Conservation (phyloP, 1,140 invertebrate species). For the Caenorhabditis tropicalis region DNA sequence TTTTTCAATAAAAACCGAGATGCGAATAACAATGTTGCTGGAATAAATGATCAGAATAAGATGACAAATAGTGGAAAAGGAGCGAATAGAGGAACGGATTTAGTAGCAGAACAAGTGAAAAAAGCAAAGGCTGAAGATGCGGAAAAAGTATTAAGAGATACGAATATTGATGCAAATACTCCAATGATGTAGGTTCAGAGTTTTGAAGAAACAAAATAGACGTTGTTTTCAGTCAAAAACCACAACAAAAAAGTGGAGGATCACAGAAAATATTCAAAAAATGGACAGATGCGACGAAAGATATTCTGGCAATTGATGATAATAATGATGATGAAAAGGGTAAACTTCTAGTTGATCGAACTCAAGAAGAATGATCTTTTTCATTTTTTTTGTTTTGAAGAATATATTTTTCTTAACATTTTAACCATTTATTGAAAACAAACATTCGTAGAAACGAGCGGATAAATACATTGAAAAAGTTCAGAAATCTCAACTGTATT, state of each 20-base stretch:
- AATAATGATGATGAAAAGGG: background rate
- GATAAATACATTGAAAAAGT: no score
- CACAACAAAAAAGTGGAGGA: background rate
- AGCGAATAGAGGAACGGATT: background rate
- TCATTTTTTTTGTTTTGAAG: background rate
- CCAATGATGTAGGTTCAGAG: background rate
- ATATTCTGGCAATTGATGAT: background rate
- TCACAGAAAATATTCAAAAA: conserved; percentile 24
- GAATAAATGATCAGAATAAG: background rate
- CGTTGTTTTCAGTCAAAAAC: background rate
- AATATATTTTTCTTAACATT: no score
- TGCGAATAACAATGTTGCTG: background rate
- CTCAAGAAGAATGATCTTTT: background rate
- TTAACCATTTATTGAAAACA: background rate
- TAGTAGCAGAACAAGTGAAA: background rate
- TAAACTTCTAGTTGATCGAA: background rate
- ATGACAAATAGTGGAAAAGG: background rate
- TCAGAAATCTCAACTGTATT: background rate
- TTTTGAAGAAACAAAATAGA: background rate
- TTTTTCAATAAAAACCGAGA: background rate
- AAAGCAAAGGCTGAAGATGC: conserved; percentile 28
- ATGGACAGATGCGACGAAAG: conserved; percentile 2
- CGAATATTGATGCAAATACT: conserved; percentile 2
- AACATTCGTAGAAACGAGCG: no score
- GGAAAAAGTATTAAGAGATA: background rate